Conservation (phyloP, 2,888 invertebrate genomes). For the Disparrhopalites patrizii region DNA sequence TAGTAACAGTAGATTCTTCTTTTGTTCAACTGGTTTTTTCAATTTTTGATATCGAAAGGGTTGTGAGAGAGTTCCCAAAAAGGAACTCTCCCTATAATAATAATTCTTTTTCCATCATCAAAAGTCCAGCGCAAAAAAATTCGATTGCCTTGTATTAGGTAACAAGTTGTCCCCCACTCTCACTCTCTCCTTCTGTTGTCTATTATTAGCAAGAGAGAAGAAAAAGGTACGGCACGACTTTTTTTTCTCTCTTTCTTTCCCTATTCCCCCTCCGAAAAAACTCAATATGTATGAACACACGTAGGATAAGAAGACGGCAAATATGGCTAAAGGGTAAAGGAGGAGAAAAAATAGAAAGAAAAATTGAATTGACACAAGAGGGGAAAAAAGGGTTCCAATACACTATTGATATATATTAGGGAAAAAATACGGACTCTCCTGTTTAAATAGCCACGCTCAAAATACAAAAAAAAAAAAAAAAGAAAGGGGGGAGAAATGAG, state of each 20-base stretch:
- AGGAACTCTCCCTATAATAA: too few relatives aligned
- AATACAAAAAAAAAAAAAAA: too few relatives aligned
- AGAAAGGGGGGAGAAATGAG: too few relatives aligned
- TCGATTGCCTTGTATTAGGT: not conserved
- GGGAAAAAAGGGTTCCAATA: slow-evolving; percentile 21
- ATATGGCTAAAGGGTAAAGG: not conserved
- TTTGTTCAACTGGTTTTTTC: slow-evolving; percentile 11
- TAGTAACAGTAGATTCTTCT: not conserved
- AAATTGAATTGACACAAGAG: slow-evolving; percentile 14
- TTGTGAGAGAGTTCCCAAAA: slow-evolving; percentile 24
- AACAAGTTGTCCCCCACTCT: too few relatives aligned
- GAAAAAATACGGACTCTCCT: slow-evolving; percentile 27
- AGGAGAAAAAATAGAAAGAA: slow-evolving; percentile 2
- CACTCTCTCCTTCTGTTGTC: not conserved
- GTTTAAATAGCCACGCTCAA: slow-evolving; percentile 20
- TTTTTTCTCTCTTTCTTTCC: too few relatives aligned
- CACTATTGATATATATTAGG: slow-evolving; percentile 17
- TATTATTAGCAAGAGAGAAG: slow-evolving; percentile 3
- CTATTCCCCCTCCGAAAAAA: too few relatives aligned
- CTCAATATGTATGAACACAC: too few relatives aligned
- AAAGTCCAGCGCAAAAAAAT: slow-evolving; percentile 33
- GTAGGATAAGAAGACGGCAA: not conserved
- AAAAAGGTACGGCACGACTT: too few relatives aligned
- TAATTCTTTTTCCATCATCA: slow-evolving; percentile 28
- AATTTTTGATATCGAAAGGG: slow-evolving; percentile 28